phyloP scores from a whole-genome alignment of 2,888 invertebrate species.

The Apamea crenata region DNA sequence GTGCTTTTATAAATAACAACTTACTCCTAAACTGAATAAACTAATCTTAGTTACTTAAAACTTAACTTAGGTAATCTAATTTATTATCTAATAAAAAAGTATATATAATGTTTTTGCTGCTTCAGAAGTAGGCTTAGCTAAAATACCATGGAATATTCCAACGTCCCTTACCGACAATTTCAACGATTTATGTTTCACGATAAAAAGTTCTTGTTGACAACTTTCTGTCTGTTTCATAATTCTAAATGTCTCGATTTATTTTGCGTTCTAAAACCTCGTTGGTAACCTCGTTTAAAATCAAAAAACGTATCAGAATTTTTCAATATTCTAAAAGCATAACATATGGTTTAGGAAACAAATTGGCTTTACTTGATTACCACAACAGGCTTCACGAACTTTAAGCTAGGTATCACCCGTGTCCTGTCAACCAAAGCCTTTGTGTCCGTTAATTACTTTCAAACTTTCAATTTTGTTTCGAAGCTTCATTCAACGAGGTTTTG shows the following conservation, averaged over 20 bases:
- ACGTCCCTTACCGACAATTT: background rate
- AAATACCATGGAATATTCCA: background rate
- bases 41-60: background rate
- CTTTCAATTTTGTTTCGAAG: constrained; percentile 38
- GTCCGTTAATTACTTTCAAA: constrained; percentile 51
- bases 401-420: constrained; percentile 23
- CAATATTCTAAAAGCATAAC: constrained; percentile 15
- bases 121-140: background rate
- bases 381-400: constrained; percentile 7
- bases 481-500: constrained; percentile 2
- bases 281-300: background rate
- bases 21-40: background rate
- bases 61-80: background rate
- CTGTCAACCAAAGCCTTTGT: constrained; percentile 37
- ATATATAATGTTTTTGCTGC: background rate
- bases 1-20: background rate
- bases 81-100: background rate
- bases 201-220: background rate
- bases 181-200: background rate
- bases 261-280: background rate
- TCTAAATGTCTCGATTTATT: background rate
- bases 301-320: background rate
- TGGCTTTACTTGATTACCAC: constrained; percentile 20
- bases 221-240: background rate
- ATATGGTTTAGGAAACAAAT: constrained; percentile 18